Percentiles rank a stretch among this genome's conserved stretches.
These are phyloP conservation scores for Hermaeophaga mercurialis DNA, from an alignment of 2,888 invertebrate genomes.

Conservation along the genomic window DNA sequence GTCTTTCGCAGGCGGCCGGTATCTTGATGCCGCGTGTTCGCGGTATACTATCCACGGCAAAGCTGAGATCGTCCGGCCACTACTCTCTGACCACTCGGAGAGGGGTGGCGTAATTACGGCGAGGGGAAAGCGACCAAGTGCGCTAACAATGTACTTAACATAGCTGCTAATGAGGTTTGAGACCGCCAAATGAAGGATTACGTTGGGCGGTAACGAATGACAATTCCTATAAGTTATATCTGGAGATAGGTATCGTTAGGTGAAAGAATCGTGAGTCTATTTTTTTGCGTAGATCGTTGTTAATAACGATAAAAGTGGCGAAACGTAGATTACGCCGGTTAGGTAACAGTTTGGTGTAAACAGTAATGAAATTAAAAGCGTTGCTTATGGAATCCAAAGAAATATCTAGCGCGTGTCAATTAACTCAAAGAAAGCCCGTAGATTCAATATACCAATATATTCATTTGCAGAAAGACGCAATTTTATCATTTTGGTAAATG, in stretches of 20 bases:
- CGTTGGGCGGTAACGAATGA: conserved; percentile 34
- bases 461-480: too few species aligned
- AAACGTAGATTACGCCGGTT: conserved; percentile 13
- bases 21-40: conserved; percentile 45
- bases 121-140: conserved; percentile 49
- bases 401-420: too few species aligned
- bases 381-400: conserved; percentile 22
- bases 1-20: conserved; percentile 42
- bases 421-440: too few species aligned
- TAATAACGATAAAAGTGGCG: conserved; percentile 33
- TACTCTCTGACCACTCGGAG: conserved; percentile 59
- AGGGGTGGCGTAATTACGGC: conserved; percentile 36
- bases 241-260: conserved; percentile 29
- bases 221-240: conserved; percentile 31
- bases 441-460: too few species aligned
- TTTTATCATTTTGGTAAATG: too few species aligned
- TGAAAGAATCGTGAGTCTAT: conserved; percentile 31
- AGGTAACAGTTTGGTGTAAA: conserved; percentile 13
- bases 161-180: conserved; percentile 51
- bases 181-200: conserved; percentile 37
- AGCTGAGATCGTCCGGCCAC: conserved; percentile 57
- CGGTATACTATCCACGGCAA: conserved; percentile 55
- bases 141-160: conserved; percentile 57
- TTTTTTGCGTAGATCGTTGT: conserved; percentile 24
- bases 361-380: conserved; percentile 29